Percentiles rank a stretch among this genome's conserved stretches.
phyloP scores from a whole-genome alignment of 2,797 vertebrate species.

The Diglossa cyanea region DNA sequence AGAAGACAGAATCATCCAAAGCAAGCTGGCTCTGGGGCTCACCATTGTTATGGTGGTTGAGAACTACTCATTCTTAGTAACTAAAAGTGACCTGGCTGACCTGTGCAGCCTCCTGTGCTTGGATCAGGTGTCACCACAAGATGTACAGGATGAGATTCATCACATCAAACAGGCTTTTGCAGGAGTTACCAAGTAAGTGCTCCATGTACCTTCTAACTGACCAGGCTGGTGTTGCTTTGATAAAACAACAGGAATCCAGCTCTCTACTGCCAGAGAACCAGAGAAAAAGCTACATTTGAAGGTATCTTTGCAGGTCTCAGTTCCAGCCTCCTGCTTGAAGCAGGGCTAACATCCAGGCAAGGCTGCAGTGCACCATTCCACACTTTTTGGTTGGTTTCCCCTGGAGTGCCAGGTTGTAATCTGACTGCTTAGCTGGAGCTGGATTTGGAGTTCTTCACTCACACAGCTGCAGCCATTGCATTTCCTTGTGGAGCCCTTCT shows the following conservation, averaged over 20 bases:
- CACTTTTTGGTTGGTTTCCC: neutral
- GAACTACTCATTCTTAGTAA: fast-evolving
- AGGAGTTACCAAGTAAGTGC: neutral
- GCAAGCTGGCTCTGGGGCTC: slow-evolving; percentile 76
- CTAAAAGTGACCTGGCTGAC: fast-evolving
- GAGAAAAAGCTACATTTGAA: neutral
- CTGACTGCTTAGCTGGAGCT: neutral
- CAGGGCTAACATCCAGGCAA: neutral
- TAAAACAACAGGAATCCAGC: neutral
- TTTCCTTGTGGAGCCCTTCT: neutral
- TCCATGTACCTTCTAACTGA: fast-evolving
- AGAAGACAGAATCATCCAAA: neutral
- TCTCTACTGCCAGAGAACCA: neutral
- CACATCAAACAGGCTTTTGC: slow-evolving; percentile 29
- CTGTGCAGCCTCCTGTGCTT: slow-evolving; percentile 79
- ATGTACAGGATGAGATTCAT: slow-evolving; percentile 60
- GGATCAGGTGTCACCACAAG: slow-evolving; percentile 40
- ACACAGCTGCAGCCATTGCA: neutral
- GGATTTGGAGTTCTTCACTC: neutral
- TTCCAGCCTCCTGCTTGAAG: neutral
- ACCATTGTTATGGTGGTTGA: slow-evolving; percentile 57
- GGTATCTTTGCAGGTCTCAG: neutral
- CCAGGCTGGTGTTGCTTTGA: neutral
- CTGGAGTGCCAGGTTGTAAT: neutral
- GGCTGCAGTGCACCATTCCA: neutral